Evolutionary conservation across 2,113 vertebrate species (phyloP), one percentile per base, ranked within the genome.

Genomic region (Dissostichus mawsoni): DNA sequence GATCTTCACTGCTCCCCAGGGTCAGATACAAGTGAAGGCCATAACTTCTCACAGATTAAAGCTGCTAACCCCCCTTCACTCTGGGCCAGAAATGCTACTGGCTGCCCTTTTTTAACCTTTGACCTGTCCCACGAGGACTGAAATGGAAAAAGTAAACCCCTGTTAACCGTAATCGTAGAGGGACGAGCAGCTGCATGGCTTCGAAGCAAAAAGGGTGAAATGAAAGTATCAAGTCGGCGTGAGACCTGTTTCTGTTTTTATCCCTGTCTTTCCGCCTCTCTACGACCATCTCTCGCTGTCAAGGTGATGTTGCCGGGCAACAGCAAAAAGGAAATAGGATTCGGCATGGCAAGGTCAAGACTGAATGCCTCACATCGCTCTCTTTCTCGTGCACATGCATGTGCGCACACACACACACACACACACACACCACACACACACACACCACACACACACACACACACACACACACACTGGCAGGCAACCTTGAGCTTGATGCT

Each of bases 291-390:
- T 76, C 70, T 82, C 5, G n/a, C 86, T 79, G 82, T 81, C 86
- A 85, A 88, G 87, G 83, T 85, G 76, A 90, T 78, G 92, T 92
- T 93, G 90, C 92, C 61, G 77, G 81, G 90, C 86, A 93, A 92
- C 90, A 84, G 78, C 76, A 58, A 83, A 87, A 76, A 67, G 81
- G 81, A 89, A 88, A 89, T 72, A 62, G 81, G 87, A 90, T 85
- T 89, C 58, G 56, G 70, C 66, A 55, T 67, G 74, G 79, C 79
- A 84, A 87, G 89, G 91, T 89, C 89, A 83, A 84, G 74, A 85
- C 74, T 82, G 81, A 82, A 76, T 71, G 67, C 80, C 57, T 77
- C 79, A 66, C 82, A 77, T 36, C 50, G 63, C 57, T 76, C 41
- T 58, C 47, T 74, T 12, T 44, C 48, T 1, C 70, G 5, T 45